Evolutionary conservation across 2,113 vertebrate species (phyloP), one percentile per base, ranked within the genome.

Genomic region (Macroglossus sobrinus): DNA sequence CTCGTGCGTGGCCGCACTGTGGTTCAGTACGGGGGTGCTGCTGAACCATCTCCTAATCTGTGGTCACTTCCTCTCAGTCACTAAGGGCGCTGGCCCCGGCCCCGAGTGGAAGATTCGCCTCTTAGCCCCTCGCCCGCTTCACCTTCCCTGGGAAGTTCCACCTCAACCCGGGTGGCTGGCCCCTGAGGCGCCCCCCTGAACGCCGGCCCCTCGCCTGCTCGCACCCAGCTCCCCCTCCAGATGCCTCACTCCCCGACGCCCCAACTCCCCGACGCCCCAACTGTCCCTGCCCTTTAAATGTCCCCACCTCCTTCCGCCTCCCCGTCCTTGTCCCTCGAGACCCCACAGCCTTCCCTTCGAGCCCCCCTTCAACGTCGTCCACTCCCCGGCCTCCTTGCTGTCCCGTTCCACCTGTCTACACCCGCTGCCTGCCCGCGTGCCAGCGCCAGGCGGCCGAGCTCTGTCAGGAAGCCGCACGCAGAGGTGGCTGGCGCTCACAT

Each of bases 401-500:
- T 53, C 63, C 55, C 18, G 4, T 33, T 5, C 28, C 7, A 1
- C 2, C n/a, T 40, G 35, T 40, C 57, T 43, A 18, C 4, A 50
- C 38, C 26, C 1, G 57, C 30, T 64, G 45, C 45, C 71, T 22
- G 78, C 61, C 8, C 7, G 26, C 5, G 1, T 2, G 38, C 5
- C 53, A 10, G 6, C 40, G 33, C 15, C 15, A 0, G 2, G 47
- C 3, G 14, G 15, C 50, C 26, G 8, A 33, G 68, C n/a, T 14
- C n/a, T 14, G 11, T 24, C 57, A 8, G 76, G 30, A 43, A 50
- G 28, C 55, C 1, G 43, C 30, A 24, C 53, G 11, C 38, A 1
- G 14, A 1, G 7, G 0, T 12, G 57, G 0, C 0, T 12, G 55
- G 74, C 30, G 33, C 24, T 33, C 66, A 28, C 38, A 19, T 11